phyloP scores from a whole-genome alignment of 2,888 invertebrate species.

The Andrena bicolor region DNA sequence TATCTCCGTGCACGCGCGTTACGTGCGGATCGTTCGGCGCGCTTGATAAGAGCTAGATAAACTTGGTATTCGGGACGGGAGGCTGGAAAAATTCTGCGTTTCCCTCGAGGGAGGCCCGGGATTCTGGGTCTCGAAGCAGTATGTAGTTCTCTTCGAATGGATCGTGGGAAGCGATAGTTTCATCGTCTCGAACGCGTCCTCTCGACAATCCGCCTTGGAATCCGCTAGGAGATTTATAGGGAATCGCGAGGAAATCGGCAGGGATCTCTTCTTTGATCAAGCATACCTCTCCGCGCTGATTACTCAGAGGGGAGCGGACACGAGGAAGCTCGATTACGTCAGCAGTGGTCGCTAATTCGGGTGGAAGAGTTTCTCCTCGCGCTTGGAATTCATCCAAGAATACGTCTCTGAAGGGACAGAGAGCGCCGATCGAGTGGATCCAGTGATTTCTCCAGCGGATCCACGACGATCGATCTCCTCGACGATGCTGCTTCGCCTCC shows the following conservation, averaged over 20 bases:
- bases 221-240: neutral
- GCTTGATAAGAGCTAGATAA: constrained; percentile 34
- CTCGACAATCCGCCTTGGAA: neutral
- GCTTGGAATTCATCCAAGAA: constrained; percentile 31
- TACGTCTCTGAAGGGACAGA: neutral
- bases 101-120: neutral
- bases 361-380: neutral
- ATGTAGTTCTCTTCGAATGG: neutral
- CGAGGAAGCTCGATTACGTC: neutral
- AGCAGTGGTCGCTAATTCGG: neutral
- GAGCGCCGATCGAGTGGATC: neutral
- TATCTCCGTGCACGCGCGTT: constrained; percentile 12
- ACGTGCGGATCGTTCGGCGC: constrained; percentile 24
- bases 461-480: neutral
- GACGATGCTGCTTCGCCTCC: neutral
- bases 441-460: neutral
- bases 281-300: neutral
- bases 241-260: neutral
- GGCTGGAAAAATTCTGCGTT: constrained; percentile 9
- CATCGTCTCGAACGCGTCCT: neutral
- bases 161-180: neutral
- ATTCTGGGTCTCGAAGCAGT: neutral
- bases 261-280: neutral
- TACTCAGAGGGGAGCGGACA: neutral
- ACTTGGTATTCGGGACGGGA: neutral